A percentile compares a stretch with the other conserved stretches of the same genome.
Conservation (phyloP, 1,140 invertebrate species). For the Hirudo medicinalis region DNA sequence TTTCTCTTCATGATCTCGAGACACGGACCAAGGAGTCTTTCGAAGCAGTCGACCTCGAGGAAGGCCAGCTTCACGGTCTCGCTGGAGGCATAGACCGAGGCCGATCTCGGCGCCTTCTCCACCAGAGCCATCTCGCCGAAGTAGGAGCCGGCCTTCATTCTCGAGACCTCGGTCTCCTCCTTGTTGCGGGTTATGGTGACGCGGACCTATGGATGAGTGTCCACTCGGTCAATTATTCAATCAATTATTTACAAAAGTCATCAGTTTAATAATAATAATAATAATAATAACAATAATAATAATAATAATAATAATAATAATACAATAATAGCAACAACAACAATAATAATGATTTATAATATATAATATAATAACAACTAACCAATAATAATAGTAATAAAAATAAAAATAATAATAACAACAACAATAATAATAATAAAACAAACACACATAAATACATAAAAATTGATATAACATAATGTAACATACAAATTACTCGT, state of each 20-base stretch:
- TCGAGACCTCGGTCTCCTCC: slow-evolving; percentile 30
- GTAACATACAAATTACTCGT: no score
- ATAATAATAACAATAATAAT: no score
- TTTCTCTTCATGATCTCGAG: slow-evolving; percentile 98
- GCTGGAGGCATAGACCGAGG: slow-evolving; percentile 59
- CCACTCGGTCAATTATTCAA: not conserved
- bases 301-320: no score
- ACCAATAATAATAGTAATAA: no score
- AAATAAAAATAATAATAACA: no score
- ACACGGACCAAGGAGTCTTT: slow-evolving; percentile 87
- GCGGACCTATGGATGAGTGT: slow-evolving; percentile 22
- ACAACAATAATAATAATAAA: no score
- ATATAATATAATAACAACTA: no score
- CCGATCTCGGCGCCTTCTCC: slow-evolving; percentile 75
- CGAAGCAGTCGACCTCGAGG: slow-evolving; percentile 92
- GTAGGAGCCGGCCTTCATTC: slow-evolving; percentile 34
- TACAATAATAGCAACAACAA: no score
- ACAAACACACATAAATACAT: no score
- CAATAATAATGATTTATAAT: no score
- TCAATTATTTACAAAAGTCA: not conserved
- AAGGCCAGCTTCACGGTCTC: slow-evolving; percentile 50
- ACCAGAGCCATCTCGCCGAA: slow-evolving; percentile 54
- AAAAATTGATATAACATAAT: no score
- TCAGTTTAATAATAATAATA: no score
- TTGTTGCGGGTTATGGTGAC: slow-evolving; percentile 27